Percentiles rank a stretch among this genome's conserved stretches.
phyloP scores from a whole-genome alignment of 2,888 invertebrate species.

The Drosophila putrida region DNA sequence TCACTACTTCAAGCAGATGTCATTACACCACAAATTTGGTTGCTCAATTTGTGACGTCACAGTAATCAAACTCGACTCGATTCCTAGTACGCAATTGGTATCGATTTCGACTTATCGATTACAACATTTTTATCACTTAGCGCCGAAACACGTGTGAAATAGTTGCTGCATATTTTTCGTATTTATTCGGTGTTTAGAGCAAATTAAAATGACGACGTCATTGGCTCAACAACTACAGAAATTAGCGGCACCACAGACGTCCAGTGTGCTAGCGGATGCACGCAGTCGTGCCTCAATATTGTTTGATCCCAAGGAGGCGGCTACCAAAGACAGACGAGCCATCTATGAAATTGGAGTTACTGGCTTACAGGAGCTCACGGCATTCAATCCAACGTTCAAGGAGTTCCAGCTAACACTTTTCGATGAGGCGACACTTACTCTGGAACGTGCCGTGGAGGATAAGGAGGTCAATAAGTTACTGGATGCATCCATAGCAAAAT shows the following conservation, averaged over 20 bases:
- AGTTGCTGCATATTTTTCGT: conserved; percentile 14
- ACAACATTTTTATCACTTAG: conserved; percentile 2
- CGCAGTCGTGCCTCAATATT: conserved; percentile 93
- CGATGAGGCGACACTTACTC: conserved; percentile 90
- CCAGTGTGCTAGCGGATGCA: conserved; percentile 88
- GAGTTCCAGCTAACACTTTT: conserved; percentile 92
- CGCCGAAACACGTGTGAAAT: conserved; percentile 61
- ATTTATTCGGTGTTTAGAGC: conserved; percentile 25
- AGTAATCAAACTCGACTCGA: conserved; percentile 1
- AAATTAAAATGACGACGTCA: conserved; percentile 88
- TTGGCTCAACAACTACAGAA: conserved; percentile 92
- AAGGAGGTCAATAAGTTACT: conserved; percentile 91
- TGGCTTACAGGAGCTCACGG: conserved; percentile 93
- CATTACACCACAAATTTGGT: background rate
- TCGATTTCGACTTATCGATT: conserved; percentile 27
- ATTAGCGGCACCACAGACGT: conserved; percentile 92
- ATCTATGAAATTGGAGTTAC: conserved; percentile 94
- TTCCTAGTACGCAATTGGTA: background rate
- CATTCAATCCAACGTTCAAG: conserved; percentile 90
- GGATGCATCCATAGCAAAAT: conserved; percentile 91
- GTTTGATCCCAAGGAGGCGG: conserved; percentile 96
- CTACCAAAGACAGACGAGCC: conserved; percentile 92
- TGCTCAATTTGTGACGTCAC: conserved; percentile 25
- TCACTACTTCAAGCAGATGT: background rate
- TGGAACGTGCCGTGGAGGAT: conserved; percentile 93